phyloP scores from a whole-genome alignment of 2,113 vertebrate genomes.

The Gallinago jamesoni region DNA sequence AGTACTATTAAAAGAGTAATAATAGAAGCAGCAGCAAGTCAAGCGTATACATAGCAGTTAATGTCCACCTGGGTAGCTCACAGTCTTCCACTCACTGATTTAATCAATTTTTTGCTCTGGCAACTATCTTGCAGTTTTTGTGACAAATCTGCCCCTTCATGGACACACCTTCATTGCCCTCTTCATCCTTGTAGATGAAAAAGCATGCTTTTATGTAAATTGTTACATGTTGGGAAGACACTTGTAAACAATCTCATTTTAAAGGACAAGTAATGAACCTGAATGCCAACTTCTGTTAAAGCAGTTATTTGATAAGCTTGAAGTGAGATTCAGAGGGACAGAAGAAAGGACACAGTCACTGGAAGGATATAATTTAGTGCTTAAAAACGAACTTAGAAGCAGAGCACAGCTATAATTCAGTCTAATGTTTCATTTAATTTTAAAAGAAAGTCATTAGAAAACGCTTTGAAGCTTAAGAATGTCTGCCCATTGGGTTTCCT shows the following conservation, averaged over 20 bases:
- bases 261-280: conserved; percentile 13
- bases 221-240: background rate
- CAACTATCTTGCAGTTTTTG: background rate
- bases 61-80: background rate
- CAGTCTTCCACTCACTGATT: background rate
- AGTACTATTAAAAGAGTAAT: background rate
- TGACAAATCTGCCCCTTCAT: background rate
- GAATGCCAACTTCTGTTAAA: background rate
- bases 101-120: background rate
- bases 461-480: conserved; percentile 29
- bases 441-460: conserved; percentile 32
- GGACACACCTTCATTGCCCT: background rate
- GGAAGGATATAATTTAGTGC: conserved; percentile 11
- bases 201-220: background rate
- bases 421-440: conserved; percentile 47
- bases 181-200: background rate
- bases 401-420: conserved; percentile 45
- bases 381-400: background rate
- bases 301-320: conserved; percentile 13
- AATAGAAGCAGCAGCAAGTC: background rate
- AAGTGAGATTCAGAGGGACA: background rate
- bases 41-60: background rate
- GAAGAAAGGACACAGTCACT: conserved; percentile 17
- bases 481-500: conserved; percentile 2
- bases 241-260: conserved; percentile 40